Evolutionary conservation across 2,113 vertebrate genomes (phyloP), one percentile per base, ranked within the genome.

Genomic region (Piaya cayana): DNA sequence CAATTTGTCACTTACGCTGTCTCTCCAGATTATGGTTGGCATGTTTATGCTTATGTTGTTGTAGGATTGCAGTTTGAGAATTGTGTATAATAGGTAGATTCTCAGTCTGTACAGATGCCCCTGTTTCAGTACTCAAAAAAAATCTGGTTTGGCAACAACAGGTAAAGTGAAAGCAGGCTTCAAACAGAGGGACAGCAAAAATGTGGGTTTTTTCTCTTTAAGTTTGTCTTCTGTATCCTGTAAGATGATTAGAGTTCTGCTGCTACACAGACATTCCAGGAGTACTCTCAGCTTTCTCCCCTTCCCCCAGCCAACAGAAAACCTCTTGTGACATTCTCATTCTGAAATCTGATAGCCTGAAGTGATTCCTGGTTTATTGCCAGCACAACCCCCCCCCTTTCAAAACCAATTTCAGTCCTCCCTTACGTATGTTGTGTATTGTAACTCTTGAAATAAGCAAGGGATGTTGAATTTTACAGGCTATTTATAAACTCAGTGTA

Each of bases 331-430:
- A 86, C 91, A 88, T 88, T 92, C 56, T 71, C 82, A 71, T 64
- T 90, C 88, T 15, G 62, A 94, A 95, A 94, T 55, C 67, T 3
- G 32, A 62, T 82, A 88, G 91, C 91, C 71, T 86, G 67, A 72
- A 92, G 91, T 16, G 0, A 86, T 88, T 92, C 63, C 68, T 92
- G 70, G 60, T 92, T 39, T 92, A 71, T 64, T 82, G 95, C 93
- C 82, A 95, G 83, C 80, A 11, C 67, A 86, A 19, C 53, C 3
- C 8, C 32, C 19, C 49, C 12, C 3, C 49, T 55, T 49, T 76
- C 75, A 69, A 62, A 93, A 50, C 39, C 36, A 62, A 22, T 58
- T 34, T 27, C 1, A 2, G 39, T 9, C 76, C 49, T 63, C 37
- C 72, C 69, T 67, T 90, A 17, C 2, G 12, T 76, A 16, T 59